These are phyloP conservation scores for Bicyclus anynana DNA, from an alignment of 1,140 invertebrate genomes.

Conservation along the genomic window DNA sequence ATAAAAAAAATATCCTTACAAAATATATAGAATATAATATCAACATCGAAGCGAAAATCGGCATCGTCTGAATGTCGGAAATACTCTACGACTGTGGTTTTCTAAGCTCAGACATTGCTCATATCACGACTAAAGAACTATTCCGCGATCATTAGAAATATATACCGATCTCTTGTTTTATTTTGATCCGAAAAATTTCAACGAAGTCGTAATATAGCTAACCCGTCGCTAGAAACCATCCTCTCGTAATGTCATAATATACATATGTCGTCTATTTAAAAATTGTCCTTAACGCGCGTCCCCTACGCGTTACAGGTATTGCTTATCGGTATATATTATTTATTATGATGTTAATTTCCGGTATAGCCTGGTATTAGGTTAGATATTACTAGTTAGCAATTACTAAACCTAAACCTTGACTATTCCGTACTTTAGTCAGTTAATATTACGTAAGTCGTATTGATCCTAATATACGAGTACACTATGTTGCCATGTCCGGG, in stretches of 20 bases:
- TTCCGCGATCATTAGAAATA: neutral
- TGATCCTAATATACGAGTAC: no score
- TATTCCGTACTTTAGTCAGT: neutral
- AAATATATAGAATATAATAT: constrained; percentile 12
- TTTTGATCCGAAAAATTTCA: neutral
- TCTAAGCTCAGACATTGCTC: neutral
- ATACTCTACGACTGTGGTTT: neutral
- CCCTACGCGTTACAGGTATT: no score
- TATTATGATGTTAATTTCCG: neutral
- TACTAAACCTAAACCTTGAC: neutral
- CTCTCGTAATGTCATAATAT: neutral
- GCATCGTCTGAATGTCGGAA: neutral
- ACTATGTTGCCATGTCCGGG: neutral
- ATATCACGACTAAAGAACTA: neutral
- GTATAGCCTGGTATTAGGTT: neutral
- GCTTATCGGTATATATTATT: no score
- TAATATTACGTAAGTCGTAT: no score
- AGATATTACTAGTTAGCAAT: no score
- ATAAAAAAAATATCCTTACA: constrained; percentile 9
- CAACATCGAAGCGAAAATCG: neutral
- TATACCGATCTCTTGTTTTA: neutral
- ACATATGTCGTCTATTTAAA: neutral
- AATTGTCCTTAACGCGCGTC: no score
- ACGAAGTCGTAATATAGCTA: neutral
- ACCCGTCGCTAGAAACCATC: neutral